These are phyloP conservation scores for Isurus oxyrinchus DNA, from an alignment of 2,113 vertebrate species.

Conservation along the genomic window DNA sequence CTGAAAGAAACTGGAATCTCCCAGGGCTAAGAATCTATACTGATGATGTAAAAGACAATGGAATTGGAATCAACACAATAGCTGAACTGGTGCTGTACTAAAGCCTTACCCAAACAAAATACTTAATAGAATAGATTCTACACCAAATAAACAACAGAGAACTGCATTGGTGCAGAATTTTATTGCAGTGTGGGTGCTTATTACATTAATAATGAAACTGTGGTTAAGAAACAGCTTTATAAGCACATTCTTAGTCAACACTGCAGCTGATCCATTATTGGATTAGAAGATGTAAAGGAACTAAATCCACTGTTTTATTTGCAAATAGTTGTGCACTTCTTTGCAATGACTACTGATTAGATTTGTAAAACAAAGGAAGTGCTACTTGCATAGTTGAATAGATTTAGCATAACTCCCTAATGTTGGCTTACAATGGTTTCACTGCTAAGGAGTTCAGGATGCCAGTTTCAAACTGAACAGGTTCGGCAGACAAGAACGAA, in stretches of 20 bases:
- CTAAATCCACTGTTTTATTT: neutral
- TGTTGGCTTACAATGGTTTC: neutral
- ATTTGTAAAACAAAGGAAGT: neutral
- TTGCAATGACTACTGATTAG: neutral
- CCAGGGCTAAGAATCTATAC: neutral
- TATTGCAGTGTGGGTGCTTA: neutral
- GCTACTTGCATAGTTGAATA: neutral
- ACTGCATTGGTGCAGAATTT: neutral
- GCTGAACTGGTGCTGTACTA: neutral
- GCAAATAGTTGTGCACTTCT: neutral
- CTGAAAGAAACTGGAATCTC: neutral
- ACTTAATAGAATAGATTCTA: neutral
- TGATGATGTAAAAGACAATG: neutral
- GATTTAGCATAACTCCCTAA: neutral
- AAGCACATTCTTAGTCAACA: neutral
- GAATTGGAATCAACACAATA: neutral
- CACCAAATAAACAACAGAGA: neutral
- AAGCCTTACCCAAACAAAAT: neutral
- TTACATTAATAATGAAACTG: neutral
- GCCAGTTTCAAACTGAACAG: neutral
- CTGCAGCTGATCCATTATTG: neutral
- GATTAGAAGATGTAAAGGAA: neutral
- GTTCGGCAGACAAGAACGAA: neutral
- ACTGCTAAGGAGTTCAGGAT: neutral
- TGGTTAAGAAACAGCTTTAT: neutral